Conservation (phyloP, 2,113 vertebrate genomes). For the Salvelinus alpinus region DNA sequence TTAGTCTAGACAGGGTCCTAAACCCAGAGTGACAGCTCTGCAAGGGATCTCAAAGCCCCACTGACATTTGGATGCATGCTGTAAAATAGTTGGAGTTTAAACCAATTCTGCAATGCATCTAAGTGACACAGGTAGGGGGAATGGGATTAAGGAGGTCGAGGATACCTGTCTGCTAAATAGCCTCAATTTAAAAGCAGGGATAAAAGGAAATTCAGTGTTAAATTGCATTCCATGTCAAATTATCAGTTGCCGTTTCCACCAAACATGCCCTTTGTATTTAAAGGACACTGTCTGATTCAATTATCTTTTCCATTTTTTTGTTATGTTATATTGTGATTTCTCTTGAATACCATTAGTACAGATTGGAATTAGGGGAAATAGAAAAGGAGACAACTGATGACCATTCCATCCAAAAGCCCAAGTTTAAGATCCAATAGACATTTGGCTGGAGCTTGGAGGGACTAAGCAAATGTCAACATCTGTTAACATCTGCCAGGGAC, state of each 20-base stretch:
- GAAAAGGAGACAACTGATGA: background rate
- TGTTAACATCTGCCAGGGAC: conserved; percentile 51
- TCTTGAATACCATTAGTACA: background rate
- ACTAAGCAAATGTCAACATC: conserved; percentile 30
- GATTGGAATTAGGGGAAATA: background rate
- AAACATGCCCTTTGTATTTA: background rate
- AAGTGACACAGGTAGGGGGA: conserved; percentile 61
- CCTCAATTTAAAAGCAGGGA: conserved; percentile 23
- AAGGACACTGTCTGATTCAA: conserved; percentile 29
- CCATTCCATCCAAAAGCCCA: background rate
- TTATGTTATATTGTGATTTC: background rate
- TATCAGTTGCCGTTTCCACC: background rate
- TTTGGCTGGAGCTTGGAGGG: conserved; percentile 12
- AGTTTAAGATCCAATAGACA: background rate
- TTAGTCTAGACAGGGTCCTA: conserved; percentile 75
- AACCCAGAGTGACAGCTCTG: conserved; percentile 85
- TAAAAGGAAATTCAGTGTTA: conserved; percentile 24
- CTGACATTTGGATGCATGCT: conserved; percentile 81
- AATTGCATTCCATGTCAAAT: conserved; percentile 18
- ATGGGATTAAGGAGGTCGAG: conserved; percentile 31
- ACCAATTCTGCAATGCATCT: conserved; percentile 78
- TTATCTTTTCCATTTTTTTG: conserved; percentile 6
- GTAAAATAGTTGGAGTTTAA: conserved; percentile 83
- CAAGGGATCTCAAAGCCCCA: conserved; percentile 78
- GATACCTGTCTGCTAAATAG: conserved; percentile 34